Base-by-base conservation (phyloP, 2,113 vertebrate species). In the Panurus biarmicus region DNA sequence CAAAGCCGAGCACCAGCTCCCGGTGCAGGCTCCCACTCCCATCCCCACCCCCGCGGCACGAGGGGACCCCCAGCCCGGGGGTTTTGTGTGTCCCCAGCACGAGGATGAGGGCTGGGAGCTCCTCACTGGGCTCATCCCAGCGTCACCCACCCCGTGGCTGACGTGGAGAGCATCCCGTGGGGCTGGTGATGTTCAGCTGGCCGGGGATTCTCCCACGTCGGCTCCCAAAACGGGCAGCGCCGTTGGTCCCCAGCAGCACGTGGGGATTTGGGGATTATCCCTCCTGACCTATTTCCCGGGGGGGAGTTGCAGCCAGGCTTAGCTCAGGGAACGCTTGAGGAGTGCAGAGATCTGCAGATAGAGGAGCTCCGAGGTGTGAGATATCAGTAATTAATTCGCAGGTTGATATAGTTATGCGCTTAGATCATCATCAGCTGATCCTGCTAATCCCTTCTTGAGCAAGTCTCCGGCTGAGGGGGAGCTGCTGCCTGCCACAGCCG, bases 371-470 rank as follows among this genome's bases (percentile, higher is more conserved):
- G 57, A 35, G 70, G 90, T 24, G 83, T 2, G 80, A 87, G 96
- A 64, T 78, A 93, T 69, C 92, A 66, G 85, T 85, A 87, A 96
- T 95, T 94, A 96, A 95, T 93, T 81, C n/a, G 5, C 58, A 54
- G 95, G 93, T 75, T 93, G 93, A 94, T 95, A 84, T 86, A 93
- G 94, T 85, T 95, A 57, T 92, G 94, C 3, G 74, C 96, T 96
- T 51, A 96, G 95, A 86, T 95, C 96, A 96, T 89, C 94, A 38
- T 45, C 94, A 96, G 87, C 95, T 94, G 95, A 95, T 92, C 80
- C 94, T 91, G 87, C 86, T 95, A 92, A 96, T 94, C 94, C 89
- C 81, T 92, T 71, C 93, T 96, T 95, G 94, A 79, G 96, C 91
- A 94, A 96, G 94, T 4, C 48, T 56, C 65, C 9, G 25, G 16